A percentile compares a stretch with the other conserved stretches of the same genome.
phyloP scores from a whole-genome alignment of 2,888 invertebrate genomes.

The Parelbella ahira region DNA sequence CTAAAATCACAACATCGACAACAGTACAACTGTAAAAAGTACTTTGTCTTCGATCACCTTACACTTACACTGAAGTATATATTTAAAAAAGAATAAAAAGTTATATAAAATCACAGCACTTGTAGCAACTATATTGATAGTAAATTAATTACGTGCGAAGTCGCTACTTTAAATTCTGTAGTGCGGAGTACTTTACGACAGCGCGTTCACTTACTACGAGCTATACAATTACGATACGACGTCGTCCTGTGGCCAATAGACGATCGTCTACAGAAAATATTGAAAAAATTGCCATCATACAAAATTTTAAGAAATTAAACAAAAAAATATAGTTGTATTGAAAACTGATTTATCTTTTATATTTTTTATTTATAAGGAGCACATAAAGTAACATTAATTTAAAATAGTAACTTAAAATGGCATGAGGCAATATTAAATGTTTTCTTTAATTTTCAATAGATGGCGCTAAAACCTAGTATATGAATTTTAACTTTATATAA shows the following conservation, averaged over 20 bases:
- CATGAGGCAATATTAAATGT: too few species aligned
- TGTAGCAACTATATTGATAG: constrained; percentile 29
- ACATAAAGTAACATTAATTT: too few species aligned
- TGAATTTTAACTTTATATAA: too few species aligned
- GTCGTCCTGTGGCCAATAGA: too few species aligned
- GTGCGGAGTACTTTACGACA: constrained; percentile 27
- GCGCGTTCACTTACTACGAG: constrained; percentile 30
- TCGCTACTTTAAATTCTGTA: constrained; percentile 31
- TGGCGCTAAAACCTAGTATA: background rate
- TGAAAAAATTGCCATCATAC: too few species aligned
- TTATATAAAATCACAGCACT: constrained; percentile 46
- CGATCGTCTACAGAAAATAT: too few species aligned
- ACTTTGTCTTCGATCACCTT: constrained; percentile 41
- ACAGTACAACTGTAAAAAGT: constrained; percentile 34
- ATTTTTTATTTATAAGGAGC: too few species aligned
- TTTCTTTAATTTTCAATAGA: background rate
- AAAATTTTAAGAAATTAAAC: too few species aligned
- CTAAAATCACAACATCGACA: constrained; percentile 62
- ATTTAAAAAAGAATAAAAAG: constrained; percentile 40
- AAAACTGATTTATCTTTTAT: too few species aligned
- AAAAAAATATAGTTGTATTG: too few species aligned
- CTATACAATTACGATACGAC: too few species aligned
- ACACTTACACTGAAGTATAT: constrained; percentile 45
- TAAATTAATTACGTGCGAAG: constrained; percentile 31
- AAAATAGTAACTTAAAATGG: too few species aligned